Evolutionary conservation across 1,140 invertebrate genomes (phyloP), one percentile per base, ranked within the genome.

Genomic region (Diuraphis noxia): DNA sequence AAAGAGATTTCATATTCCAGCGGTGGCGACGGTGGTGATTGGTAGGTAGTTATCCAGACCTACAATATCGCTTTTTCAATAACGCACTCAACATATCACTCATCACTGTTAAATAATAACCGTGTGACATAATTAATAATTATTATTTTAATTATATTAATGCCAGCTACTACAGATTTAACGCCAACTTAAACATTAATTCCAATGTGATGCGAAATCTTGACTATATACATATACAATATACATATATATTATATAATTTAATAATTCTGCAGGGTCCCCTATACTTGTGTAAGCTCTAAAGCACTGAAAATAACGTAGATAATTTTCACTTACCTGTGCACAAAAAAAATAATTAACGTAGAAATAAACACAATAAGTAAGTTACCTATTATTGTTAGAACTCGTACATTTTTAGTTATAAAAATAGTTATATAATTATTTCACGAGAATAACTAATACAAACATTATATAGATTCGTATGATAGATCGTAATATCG

Each of bases 81-180:
- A 72, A 72, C 56, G 13, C n/a, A n/a, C n/a, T 72, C 56, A 17
- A 72, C n/a, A n/a, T n/a, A n/a, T n/a, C 56, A 72, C 56, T 72
- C 56, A n/a, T 5, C 56, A 72, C 56, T 72, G 56, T n/a, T 72
- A n/a, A 34, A 72, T 72, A 72, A 72, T n/a, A 72, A 72, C 17
- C n/a, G n/a, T 72, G 56, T 72, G 56, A 72, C 34, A n/a, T 72
- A 72, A 72, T 72, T 72, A 72, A n/a, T 72, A 72, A 72, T 72
- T 72, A 72, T 72, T 72, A 13, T 72, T 72, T 72, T 72, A 72
- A 72, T 72, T 72, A 72, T 17, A n/a, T 72, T 72, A n/a, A 72
- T 72, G 21, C 4, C 56, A n/a, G 13, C 56, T 72, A 72, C 56
- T 72, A 72, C 13, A 13, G n/a, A 72, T 72, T 72, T 72, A 72